A percentile compares a stretch with the other conserved stretches of the same genome.
Conservation (phyloP, 2,113 vertebrate genomes). For the Trachemys scripta region DNA sequence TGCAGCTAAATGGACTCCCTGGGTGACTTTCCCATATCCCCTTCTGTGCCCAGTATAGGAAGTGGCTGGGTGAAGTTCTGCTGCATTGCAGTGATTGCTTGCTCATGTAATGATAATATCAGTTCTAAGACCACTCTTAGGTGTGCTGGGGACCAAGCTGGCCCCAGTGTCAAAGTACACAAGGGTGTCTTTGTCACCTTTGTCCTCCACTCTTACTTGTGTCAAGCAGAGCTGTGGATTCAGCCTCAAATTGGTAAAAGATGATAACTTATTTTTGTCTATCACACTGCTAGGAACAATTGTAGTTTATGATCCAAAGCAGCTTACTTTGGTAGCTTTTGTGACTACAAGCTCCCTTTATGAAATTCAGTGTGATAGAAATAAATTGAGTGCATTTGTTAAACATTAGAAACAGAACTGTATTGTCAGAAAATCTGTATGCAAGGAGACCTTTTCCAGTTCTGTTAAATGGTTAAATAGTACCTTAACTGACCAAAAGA, state of each 20-base stretch:
- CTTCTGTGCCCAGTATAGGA: not conserved
- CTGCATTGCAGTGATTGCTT: not conserved
- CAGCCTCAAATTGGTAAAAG: not conserved
- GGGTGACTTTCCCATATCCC: not conserved
- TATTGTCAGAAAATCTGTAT: not conserved
- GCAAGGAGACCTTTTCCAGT: not conserved
- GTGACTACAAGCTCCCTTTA: not conserved
- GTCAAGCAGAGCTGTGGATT: not conserved
- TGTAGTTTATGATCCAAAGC: not conserved
- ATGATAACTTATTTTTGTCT: not conserved
- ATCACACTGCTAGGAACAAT: not conserved
- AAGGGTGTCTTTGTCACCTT: not conserved
- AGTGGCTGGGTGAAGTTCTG: not conserved
- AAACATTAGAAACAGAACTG: not conserved
- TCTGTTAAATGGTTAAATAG: slow-evolving; percentile 22
- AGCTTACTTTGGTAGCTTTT: accelerated
- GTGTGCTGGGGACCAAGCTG: not conserved
- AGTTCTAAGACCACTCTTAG: not conserved
- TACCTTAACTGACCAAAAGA: not conserved
- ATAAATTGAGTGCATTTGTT: not conserved
- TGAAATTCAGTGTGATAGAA: not conserved
- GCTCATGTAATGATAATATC: not conserved
- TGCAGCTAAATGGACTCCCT: not conserved
- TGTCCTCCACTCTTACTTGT: not conserved
- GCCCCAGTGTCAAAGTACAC: not conserved